A percentile compares a stretch with the other conserved stretches of the same genome.
Conservation (phyloP, 2,888 invertebrate genomes). For the Drosophila stalkeri region DNA sequence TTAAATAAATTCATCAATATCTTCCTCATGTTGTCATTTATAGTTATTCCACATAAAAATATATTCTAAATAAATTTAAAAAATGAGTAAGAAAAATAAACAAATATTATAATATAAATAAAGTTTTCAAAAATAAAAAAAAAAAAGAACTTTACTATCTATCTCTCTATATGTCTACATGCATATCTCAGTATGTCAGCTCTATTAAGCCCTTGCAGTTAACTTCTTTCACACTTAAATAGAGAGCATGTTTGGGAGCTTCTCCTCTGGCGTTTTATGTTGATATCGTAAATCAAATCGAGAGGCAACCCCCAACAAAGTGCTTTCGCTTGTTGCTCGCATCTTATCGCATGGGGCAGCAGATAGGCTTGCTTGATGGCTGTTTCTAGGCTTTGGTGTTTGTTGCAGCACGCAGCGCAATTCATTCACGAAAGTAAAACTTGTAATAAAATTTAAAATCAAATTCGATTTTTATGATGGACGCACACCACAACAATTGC, state of each 20-base stretch:
- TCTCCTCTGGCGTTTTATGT: background rate
- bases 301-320: constrained; percentile 41
- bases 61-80: no score
- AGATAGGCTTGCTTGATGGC: constrained; percentile 50
- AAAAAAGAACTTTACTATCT: no score
- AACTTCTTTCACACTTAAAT: constrained; percentile 6
- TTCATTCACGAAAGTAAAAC: constrained; percentile 69
- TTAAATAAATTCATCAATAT: no score
- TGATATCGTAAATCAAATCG: constrained; percentile 50
- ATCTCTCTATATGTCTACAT: background rate
- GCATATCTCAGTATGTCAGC: background rate
- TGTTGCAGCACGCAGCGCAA: constrained; percentile 18
- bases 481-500: constrained; percentile 61
- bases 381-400: constrained; percentile 2
- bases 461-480: constrained; percentile 64
- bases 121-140: background rate
- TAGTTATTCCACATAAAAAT: no score
- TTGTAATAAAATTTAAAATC: constrained; percentile 73
- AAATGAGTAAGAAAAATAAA: background rate
- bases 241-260: background rate
- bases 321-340: constrained; percentile 72
- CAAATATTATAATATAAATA: background rate
- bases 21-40: no score
- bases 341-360: constrained; percentile 57
- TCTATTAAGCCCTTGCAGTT: background rate